Percentiles rank a stretch among this genome's conserved stretches.
Evolutionary conservation across 2,113 vertebrate genomes (phyloP).

Genomic region (Tupaia chinensis): DNA sequence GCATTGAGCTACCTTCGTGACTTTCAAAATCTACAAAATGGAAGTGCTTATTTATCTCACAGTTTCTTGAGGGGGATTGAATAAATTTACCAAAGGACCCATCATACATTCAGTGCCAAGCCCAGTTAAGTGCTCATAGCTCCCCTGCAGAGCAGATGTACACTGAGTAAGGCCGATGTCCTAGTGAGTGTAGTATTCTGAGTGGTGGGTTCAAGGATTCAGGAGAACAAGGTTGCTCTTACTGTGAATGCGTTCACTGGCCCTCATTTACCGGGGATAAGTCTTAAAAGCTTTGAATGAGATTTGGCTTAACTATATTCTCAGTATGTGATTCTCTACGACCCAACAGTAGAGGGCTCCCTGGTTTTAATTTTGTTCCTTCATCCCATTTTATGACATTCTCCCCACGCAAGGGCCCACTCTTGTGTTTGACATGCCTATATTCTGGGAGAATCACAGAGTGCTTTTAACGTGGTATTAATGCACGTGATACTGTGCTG

Average conservation of each 20-base stretch:
- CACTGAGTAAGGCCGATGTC: rapidly evolving
- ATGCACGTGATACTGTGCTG: rapidly evolving
- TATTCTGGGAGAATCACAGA: not conserved
- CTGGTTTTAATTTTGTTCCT: not conserved
- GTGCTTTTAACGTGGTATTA: not conserved
- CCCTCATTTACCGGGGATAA: not conserved
- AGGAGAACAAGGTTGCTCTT: rapidly evolving
- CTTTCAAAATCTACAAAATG: not conserved
- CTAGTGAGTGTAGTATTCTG: rapidly evolving
- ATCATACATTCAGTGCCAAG: not conserved
- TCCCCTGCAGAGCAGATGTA: too few relatives aligned
- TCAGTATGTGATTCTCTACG: not conserved
- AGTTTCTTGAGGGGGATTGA: not conserved
- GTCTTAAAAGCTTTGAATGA: not conserved
- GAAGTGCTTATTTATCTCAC: not conserved
- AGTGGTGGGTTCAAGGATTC: rapidly evolving
- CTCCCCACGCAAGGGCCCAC: not conserved
- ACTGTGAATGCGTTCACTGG: rapidly evolving
- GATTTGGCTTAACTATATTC: not conserved
- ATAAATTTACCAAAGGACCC: not conserved
- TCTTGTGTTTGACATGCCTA: not conserved
- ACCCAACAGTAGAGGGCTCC: not conserved
- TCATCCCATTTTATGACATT: not conserved
- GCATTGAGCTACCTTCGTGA: not conserved
- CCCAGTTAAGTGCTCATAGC: not conserved